Conservation (phyloP, 2,797 vertebrate genomes). For the Arctocebus calabarensis region DNA sequence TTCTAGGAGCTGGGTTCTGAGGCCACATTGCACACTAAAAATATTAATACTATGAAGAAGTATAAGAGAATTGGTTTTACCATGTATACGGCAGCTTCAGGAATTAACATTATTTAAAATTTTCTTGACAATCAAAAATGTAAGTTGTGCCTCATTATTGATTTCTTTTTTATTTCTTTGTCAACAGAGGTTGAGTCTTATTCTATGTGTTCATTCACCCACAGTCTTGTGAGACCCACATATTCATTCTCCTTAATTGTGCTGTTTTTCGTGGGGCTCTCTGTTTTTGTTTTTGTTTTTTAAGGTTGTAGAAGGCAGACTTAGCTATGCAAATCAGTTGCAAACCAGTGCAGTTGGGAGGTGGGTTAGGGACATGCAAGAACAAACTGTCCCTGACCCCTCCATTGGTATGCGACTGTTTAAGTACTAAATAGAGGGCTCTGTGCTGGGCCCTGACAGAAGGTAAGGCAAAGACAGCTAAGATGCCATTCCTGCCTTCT, state of each 20-base stretch:
- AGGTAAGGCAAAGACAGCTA: background rate
- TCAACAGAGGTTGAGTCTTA: background rate
- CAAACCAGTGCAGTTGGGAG: too few relatives aligned
- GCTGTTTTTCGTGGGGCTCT: background rate
- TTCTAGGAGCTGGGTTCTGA: background rate
- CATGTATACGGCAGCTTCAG: background rate
- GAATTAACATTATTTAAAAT: background rate
- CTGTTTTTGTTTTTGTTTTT: background rate
- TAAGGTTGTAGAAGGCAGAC: background rate
- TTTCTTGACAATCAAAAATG: background rate
- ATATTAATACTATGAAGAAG: background rate
- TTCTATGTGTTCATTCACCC: background rate
- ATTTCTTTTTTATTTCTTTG: background rate
- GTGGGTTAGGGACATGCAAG: too few relatives aligned
- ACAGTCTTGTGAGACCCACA: background rate
- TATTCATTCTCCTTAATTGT: background rate
- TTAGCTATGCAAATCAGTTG: too few relatives aligned
- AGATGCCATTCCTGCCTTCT: background rate
- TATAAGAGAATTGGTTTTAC: background rate
- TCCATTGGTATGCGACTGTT: too few relatives aligned
- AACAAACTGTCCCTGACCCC: too few relatives aligned
- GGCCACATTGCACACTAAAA: background rate
- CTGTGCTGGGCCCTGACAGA: background rate
- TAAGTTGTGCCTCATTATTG: background rate
- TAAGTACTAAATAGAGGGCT: background rate